Evolutionary conservation across 2,797 vertebrate genomes (phyloP).

Genomic region (Rhinichthys osculus): DNA sequence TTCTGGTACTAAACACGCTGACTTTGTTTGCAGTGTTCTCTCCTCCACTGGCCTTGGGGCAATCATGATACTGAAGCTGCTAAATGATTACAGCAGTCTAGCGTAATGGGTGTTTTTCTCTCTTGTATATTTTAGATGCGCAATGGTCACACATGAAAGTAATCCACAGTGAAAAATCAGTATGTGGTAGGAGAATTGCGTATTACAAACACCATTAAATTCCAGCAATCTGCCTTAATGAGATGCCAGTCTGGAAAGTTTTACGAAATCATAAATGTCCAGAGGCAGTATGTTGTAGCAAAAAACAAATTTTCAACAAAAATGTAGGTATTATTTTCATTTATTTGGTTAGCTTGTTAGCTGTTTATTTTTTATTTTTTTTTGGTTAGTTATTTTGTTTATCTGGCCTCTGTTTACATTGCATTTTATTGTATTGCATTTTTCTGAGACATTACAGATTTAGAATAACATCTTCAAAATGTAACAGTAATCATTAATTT

Average conservation of each 20-base stretch:
- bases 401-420: not conserved
- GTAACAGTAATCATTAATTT: slow-evolving; percentile 14
- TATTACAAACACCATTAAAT: slow-evolving; percentile 10
- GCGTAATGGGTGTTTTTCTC: slow-evolving; percentile 17
- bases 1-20: slow-evolving; percentile 48
- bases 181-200: slow-evolving; percentile 14
- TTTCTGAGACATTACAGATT: slow-evolving; percentile 35
- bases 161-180: slow-evolving; percentile 16
- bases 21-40: slow-evolving; percentile 35
- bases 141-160: slow-evolving; percentile 27
- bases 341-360: not conserved
- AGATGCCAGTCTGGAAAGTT: slow-evolving; percentile 16
- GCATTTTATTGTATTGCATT: slow-evolving; percentile 38
- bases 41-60: slow-evolving; percentile 38
- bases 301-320: not conserved
- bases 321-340: not conserved
- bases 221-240: not conserved
- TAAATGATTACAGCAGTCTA: slow-evolving; percentile 22
- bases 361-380: not conserved
- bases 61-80: slow-evolving; percentile 20
- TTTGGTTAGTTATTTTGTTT: slow-evolving; percentile 2
- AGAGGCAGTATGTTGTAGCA: not conserved
- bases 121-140: slow-evolving; percentile 5
- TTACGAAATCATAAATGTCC: slow-evolving; percentile 22
- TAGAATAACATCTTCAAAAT: slow-evolving; percentile 31